Evolutionary conservation across 2,797 vertebrate genomes (phyloP).

Genomic region (Novumbra hubbsi): DNA sequence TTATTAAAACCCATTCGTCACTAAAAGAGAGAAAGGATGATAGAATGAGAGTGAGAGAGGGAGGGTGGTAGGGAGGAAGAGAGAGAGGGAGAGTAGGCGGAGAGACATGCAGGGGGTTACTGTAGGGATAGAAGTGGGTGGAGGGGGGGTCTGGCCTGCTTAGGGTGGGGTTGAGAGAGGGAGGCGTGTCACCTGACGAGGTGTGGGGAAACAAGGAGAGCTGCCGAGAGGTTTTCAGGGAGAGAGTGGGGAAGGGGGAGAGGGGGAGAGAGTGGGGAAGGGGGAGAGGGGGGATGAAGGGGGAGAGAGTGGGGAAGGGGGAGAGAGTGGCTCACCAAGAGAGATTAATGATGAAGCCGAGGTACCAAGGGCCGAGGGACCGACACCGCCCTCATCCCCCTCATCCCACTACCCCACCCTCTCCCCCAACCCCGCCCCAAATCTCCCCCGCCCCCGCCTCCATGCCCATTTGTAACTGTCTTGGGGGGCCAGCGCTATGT

Average conservation of each 20-base stretch:
- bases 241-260: neutral
- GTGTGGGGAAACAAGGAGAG: too few species aligned
- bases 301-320: slow-evolving; percentile 32
- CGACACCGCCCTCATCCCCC: slow-evolving; percentile 26
- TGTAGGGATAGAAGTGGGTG: slow-evolving; percentile 17
- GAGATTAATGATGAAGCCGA: slow-evolving; percentile 75
- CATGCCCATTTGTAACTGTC: slow-evolving; percentile 73
- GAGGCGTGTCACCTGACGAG: slow-evolving; percentile 40
- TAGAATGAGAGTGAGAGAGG: slow-evolving; percentile 22
- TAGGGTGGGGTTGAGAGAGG: slow-evolving; percentile 52
- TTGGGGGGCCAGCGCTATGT: slow-evolving; percentile 53
- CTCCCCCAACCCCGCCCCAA: slow-evolving; percentile 34
- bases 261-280: slow-evolving; percentile 14
- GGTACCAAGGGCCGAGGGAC: slow-evolving; percentile 64
- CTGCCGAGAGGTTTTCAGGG: too few species aligned
- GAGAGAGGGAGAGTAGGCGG: slow-evolving; percentile 27
- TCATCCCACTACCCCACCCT: slow-evolving; percentile 42
- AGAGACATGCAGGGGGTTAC: slow-evolving; percentile 46
- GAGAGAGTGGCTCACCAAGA: slow-evolving; percentile 53
- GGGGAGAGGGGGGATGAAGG: slow-evolving; percentile 12
- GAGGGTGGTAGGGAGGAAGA: slow-evolving; percentile 20
- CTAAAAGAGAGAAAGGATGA: slow-evolving; percentile 54
- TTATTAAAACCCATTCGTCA: slow-evolving; percentile 85
- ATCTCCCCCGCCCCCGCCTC: slow-evolving; percentile 47
- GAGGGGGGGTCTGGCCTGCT: slow-evolving; percentile 14